Conservation (phyloP, 2,797 vertebrate species). For the Arrhamphus sclerolepis region DNA sequence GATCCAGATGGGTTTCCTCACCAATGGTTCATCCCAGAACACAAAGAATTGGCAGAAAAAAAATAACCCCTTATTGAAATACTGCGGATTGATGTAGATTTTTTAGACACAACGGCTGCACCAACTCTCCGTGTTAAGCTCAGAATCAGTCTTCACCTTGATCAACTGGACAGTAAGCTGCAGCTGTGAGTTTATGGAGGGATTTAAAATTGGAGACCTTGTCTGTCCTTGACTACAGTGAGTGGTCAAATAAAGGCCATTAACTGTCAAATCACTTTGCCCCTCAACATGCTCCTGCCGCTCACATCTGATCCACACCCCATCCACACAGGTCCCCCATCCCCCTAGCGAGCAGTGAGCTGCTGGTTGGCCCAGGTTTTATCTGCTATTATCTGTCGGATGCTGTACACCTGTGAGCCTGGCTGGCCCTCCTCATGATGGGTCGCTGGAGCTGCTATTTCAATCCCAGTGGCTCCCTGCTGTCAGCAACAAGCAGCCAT, state of each 20-base stretch:
- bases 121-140: conserved; percentile 46
- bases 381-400: conserved; percentile 77
- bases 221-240: conserved; percentile 54
- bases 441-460: conserved; percentile 44
- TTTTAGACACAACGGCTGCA: conserved; percentile 35
- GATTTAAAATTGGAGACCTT: conserved; percentile 62
- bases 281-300: conserved; percentile 30
- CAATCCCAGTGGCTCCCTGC: conserved; percentile 68
- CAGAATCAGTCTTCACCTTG: conserved; percentile 54
- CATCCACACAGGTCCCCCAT: conserved; percentile 18
- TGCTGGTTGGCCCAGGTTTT: conserved; percentile 56
- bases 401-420: conserved; percentile 66
- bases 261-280: conserved; percentile 60
- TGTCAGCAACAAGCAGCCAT: conserved; percentile 60
- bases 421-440: conserved; percentile 59
- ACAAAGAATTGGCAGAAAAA: conserved; percentile 15
- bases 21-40: conserved; percentile 16
- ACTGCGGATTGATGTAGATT: conserved; percentile 36
- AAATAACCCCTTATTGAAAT: conserved; percentile 19
- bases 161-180: conserved; percentile 50
- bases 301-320: conserved; percentile 26
- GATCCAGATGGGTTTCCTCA: too few relatives aligned
- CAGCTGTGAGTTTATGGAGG: conserved; percentile 51
- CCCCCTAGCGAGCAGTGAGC: conserved; percentile 32
- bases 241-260: conserved; percentile 54